phyloP scores from a whole-genome alignment of 2,113 vertebrate genomes.

The Melierax canorus region DNA sequence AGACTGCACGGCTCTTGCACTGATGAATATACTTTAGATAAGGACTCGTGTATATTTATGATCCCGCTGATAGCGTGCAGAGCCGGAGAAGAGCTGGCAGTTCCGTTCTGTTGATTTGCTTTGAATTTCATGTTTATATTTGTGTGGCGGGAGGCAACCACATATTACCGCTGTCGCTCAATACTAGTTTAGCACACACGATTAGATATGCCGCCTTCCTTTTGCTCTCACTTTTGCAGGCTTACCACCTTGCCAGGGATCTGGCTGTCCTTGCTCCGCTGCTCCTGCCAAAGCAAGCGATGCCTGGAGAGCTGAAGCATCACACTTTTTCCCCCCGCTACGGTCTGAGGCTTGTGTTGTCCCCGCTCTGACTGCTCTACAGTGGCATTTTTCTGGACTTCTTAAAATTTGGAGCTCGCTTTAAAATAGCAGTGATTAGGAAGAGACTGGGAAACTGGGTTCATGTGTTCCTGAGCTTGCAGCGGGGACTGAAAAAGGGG shows the following conservation, averaged over 20 bases:
- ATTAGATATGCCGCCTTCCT: neutral
- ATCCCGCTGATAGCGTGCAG: fast-evolving
- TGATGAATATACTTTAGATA: neutral
- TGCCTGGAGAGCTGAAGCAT: neutral
- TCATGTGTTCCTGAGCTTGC: neutral
- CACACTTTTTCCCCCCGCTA: neutral
- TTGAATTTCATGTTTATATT: neutral
- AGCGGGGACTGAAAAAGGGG: neutral
- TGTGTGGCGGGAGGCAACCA: neutral
- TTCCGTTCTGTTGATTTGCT: neutral
- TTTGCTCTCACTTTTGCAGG: neutral
- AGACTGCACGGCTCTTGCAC: neutral
- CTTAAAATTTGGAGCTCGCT: neutral
- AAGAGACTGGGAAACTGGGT: neutral
- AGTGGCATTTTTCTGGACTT: neutral
- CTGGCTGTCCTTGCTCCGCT: neutral
- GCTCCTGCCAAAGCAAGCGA: neutral
- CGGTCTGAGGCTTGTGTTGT: neutral
- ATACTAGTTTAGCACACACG: neutral
- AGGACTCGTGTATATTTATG: neutral
- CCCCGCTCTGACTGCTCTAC: neutral
- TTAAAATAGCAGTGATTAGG: neutral
- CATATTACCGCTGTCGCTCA: fast-evolving
- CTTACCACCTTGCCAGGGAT: neutral
- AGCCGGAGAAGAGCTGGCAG: fast-evolving